phyloP scores from a whole-genome alignment of 1,140 invertebrate genomes.

The Drosophila melanica region DNA sequence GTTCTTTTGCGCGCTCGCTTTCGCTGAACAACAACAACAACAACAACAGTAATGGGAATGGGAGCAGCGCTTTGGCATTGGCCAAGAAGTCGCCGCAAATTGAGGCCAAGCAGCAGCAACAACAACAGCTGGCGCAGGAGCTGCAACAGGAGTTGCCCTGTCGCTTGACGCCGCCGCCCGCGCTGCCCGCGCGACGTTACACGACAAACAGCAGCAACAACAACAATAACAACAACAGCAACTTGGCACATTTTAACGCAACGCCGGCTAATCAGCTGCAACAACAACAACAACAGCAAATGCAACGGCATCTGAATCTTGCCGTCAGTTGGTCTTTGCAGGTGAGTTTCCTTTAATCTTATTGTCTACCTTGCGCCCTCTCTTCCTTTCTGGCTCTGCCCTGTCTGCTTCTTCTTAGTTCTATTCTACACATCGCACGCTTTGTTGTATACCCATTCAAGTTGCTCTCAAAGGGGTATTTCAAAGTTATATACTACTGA shows the following conservation, averaged over 20 bases:
- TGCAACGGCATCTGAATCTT: constrained; percentile 56
- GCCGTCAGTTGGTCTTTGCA: constrained; percentile 42
- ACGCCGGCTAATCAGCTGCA: constrained; percentile 57
- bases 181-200: constrained; percentile 69
- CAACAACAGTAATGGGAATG: constrained; percentile 38
- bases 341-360: constrained; percentile 54
- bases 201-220: constrained; percentile 43
- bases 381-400: not conserved
- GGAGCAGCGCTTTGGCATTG: constrained; percentile 55
- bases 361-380: constrained; percentile 24
- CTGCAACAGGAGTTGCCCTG: constrained; percentile 41
- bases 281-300: constrained; percentile 30
- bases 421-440: not conserved
- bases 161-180: constrained; percentile 60
- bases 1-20: constrained; percentile 83
- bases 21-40: constrained; percentile 74
- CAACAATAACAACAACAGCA: constrained; percentile 51
- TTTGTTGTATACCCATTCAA: constrained; percentile 2
- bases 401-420: not conserved
- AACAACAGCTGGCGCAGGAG: constrained; percentile 37
- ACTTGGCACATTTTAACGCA: constrained; percentile 58
- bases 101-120: constrained; percentile 48
- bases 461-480: not conserved
- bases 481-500: no score
- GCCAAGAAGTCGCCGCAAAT: constrained; percentile 64